Conservation (phyloP, 2,888 invertebrate genomes). For the Morinoia aosen region DNA sequence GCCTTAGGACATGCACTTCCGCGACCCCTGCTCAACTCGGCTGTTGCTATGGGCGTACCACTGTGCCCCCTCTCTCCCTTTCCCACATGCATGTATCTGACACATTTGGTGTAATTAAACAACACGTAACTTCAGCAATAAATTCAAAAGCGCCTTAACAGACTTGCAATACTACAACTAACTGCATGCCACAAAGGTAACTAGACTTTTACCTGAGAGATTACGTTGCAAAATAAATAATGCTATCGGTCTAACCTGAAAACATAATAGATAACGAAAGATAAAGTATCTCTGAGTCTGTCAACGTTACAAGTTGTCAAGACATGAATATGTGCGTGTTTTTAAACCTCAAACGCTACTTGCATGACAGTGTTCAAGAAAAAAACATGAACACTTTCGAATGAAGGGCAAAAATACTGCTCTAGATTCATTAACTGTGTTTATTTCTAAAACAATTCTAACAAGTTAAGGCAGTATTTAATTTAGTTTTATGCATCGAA, state of each 20-base stretch:
- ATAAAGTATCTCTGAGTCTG: background rate
- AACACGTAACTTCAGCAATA: background rate
- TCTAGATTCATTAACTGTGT: background rate
- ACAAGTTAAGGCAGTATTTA: no score
- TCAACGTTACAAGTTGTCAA: background rate
- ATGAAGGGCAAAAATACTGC: background rate
- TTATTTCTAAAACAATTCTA: no score
- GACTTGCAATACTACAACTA: background rate
- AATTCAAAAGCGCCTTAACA: background rate
- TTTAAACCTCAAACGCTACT: background rate
- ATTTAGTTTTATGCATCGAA: no score
- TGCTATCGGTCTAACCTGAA: background rate
- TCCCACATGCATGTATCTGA: background rate
- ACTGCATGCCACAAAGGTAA: background rate
- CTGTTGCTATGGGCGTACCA: conserved; percentile 33
- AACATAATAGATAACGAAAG: background rate
- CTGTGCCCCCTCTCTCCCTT: background rate
- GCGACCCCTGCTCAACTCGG: background rate
- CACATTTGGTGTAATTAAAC: background rate
- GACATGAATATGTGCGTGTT: no score
- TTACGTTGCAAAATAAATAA: background rate
- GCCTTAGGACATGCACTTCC: conserved; percentile 43
- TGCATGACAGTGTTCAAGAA: background rate
- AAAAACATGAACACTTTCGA: background rate
- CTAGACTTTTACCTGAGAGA: background rate